Evolutionary conservation across 2,113 vertebrate genomes (phyloP), one percentile per base, ranked within the genome.

Genomic region (Chionis minor): DNA sequence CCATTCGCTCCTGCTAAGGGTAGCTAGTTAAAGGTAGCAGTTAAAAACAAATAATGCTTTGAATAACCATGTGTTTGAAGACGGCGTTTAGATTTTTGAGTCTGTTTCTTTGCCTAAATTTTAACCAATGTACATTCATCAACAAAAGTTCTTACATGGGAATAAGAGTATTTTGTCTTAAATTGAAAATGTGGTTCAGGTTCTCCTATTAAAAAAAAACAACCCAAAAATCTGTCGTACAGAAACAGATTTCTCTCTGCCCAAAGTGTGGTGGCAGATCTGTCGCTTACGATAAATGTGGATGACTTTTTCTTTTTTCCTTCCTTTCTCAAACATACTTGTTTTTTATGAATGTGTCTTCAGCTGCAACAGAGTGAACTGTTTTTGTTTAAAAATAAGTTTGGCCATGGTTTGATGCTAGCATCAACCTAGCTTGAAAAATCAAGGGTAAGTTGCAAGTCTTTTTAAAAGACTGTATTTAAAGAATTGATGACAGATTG

Each of bases 401-500:
- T 81, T 88, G 75, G 44, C 45, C 3, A 4, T 49, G 30, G 16
- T 80, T 63, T 61, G 65, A 51, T 88, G 51, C 27, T 82, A 67
- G 35, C 38, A 65, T 73, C 24, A 61, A 86, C 38, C 42, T 84
- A 51, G 28, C 66, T 75, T 85, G 70, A 80, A 92, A 79, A 85
- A 80, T 40, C 58, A 79, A 56, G 40, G 21, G 6, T 52, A 87
- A 82, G 30, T 72, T 90, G 45, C 24, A 77, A 73, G 58, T 27
- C 45, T 80, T 79, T 63, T 61, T 26, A 32, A 19, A 94, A 45
- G 52, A 62, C 27, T 27, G 1, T 80, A 45, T 80, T 92, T 90
- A 73, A 94, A 80, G 49, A 91, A 42, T 70, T 88, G 62, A 18
- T 75, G 79, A 62, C 78, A 90, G 73, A 69, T 79, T 58, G 78